Conservation (phyloP, 2,888 invertebrate species). For the Papilio gigon region DNA sequence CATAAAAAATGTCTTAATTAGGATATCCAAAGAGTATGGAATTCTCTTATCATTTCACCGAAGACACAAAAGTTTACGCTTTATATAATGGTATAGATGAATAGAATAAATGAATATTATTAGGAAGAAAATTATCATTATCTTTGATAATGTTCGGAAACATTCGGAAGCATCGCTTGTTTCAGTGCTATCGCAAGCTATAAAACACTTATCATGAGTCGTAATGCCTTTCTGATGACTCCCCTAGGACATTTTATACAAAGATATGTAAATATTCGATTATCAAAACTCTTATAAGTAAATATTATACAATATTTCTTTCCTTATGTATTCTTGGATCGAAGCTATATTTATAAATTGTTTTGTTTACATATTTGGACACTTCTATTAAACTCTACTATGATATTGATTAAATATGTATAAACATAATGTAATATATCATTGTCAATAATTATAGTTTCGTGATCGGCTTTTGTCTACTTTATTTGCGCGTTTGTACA, state of each 20-base stretch:
- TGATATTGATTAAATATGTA: neutral
- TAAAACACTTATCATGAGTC: slow-evolving; percentile 26
- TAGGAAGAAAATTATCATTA: neutral
- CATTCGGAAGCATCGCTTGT: slow-evolving; percentile 13
- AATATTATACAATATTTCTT: neutral
- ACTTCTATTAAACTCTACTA: neutral
- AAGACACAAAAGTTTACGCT: neutral
- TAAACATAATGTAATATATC: neutral
- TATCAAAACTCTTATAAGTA: neutral
- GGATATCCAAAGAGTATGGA: neutral
- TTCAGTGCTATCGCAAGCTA: slow-evolving; percentile 14
- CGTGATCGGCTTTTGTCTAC: no score
- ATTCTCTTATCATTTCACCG: neutral
- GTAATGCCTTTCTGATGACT: slow-evolving; percentile 23
- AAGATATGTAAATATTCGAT: slow-evolving; percentile 16
- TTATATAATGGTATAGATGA: no score
- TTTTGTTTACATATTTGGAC: neutral
- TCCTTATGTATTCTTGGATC: neutral
- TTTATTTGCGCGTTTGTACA: no score
- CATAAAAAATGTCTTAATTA: no score
- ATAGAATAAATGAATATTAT: no score
- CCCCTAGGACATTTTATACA: slow-evolving; percentile 10
- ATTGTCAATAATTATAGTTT: neutral
- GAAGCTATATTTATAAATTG: no score
- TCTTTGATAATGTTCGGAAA: neutral